Evolutionary conservation across 2,888 invertebrate species (phyloP), one percentile per base, ranked within the genome.

Genomic region (Tenthredo notha): DNA sequence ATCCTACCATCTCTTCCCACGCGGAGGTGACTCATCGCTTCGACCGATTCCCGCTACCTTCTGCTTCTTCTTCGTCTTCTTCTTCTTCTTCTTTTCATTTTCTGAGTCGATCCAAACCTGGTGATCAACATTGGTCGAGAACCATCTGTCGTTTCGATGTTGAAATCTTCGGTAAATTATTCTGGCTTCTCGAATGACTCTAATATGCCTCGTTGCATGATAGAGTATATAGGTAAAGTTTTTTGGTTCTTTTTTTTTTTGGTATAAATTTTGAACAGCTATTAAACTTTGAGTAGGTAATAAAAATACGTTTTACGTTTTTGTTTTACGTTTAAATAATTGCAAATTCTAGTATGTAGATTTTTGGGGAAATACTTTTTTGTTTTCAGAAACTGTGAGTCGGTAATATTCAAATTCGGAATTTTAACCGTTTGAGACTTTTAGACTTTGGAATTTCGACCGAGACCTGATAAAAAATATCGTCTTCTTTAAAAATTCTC

Each of bases 1-100:
- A 88, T 89, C 87, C 89, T 82, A 70, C 87, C 85, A 82, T 82
- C 65, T 74, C 88, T 85, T 87, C 87, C 88, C 89, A 87, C 88
- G 86, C 86, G 85, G 87, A 75, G 88, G 86, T 89, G 90, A 88
- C 86, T 88, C 90, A 89, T 84, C 85, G 84, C 18, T 33, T 67
- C 83, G 10, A 74, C 50, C 84, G 50, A 65, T 67, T 84, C 74
- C 67, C 58, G 40, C 74, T 15, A 33, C 86, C 86, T 74, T 86
- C 84, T 86, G 84, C 85, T 78, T 84, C 85, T 85, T 85, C 37
- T 50, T 85, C 83, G 77, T 72, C 86, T 75, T 83, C 77, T 84
- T 33, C n/a, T 29, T 83, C 50, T 74, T 84, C 54, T 85, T 70
- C 75, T 85, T 88, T 82, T 67, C 67, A 61, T 80, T 86, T 78